Evolutionary conservation across 1,140 invertebrate species (phyloP), one percentile per base, ranked within the genome.

Genomic region (Zaprionus tsacasi): DNA sequence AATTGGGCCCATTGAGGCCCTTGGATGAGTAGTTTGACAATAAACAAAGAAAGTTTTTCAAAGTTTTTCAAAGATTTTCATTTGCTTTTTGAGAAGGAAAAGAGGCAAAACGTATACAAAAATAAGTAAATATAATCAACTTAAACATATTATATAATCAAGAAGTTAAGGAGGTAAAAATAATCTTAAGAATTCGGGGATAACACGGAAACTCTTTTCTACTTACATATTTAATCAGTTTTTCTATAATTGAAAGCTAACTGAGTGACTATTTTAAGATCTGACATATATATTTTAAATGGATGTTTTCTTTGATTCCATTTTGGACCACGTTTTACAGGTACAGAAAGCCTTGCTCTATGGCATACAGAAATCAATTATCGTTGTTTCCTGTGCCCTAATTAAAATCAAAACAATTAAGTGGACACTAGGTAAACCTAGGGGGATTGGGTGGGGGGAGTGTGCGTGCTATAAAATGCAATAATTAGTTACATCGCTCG

Each of bases 311-410:
- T 17, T 25, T 50, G 15, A 5, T 25, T 3, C 8, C 3, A 48
- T 48, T 17, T 50, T 21, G 11, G 11, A 12, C 45, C 11, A 5
- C 17, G 7, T 15, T 50, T 8, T 50, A 25, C 21, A 15, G 10
- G 45, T n/a, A 21, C 2, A 17, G 17, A 21, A 48, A 17, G 45
- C 8, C 2, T 10, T 50, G 45, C 21, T 50, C 15, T 8, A 12
- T 25, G 10, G 52, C 52, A 17, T 65, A 57, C 35, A 40, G 40
- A 68, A 25, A 25, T 35, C 45, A 66, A 72, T 71, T 56, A 57
- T 30, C 35, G 13, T n/a, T 33, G 25, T 36, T 78, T 72, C 69
- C 68, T 50, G 76, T 25, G 68, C 35, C 11, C 60, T 79, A 68
- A 73, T 78, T 79, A 27, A 72, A 73, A 60, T 50, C 50, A 30